Base-by-base conservation (phyloP, 2,113 vertebrate genomes). In the Reinhardtius hippoglossoides region DNA sequence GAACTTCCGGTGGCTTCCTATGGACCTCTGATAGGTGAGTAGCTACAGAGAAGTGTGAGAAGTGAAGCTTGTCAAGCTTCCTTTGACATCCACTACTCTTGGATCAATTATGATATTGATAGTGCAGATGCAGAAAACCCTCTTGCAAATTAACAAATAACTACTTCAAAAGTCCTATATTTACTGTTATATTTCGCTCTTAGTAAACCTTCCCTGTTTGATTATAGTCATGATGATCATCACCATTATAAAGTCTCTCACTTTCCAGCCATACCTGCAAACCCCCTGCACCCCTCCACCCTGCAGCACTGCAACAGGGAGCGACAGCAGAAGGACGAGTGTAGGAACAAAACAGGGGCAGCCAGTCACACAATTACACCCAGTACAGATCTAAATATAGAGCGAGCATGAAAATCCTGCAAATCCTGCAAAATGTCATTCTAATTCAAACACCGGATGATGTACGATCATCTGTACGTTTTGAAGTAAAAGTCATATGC, bases 361-460 rank as follows among this genome's bases (percentile, higher is more conserved):
- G 23, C 37, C 55, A 71, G 59, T 57, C 40, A 18, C 14, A 15
- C 2, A 1, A 9, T 8, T 21, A 27, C 23, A 21, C 42, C 27
- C 0, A 4, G 40, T 50, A 15, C 16, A 10, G 42, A 40, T 75
- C 66, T 77, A 82, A 82, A 80, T 66, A 86, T 62, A 78, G 58
- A 65, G 31, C 27, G 42, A 46, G 37, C 37, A 59, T 62, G n/a
- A n/a, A n/a, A n/a, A n/a, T n/a, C n/a, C 7, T 54, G 50, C 46
- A 78, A 65, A 57, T 56, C 12, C 23, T 40, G 24, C 62, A 55
- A 48, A 55, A 48, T 74, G 76, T 68, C 74, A 62, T 46, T 81
- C 74, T 83, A 61, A 71, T 64, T 2, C 0, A 61, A 81, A 63
- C 21, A 16, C 20, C 9, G 5, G 67, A 48, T 75, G 52, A 76